Percentiles rank a stretch among this genome's conserved stretches.
phyloP scores from a whole-genome alignment of 2,113 vertebrate species.

The Ochotona princeps region DNA sequence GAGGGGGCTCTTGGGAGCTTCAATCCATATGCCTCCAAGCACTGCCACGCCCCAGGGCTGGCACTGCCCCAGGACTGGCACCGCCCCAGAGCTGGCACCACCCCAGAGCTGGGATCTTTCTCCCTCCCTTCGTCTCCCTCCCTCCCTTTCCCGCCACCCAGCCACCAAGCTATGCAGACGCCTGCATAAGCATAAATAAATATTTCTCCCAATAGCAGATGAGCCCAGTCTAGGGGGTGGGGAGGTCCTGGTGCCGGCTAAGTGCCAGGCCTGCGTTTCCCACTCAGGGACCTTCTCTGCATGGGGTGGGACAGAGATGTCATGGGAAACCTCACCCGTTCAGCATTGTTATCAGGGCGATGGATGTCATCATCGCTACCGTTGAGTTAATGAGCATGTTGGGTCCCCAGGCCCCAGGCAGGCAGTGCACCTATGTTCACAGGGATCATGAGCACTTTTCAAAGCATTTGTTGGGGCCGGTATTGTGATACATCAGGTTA shows the following conservation, averaged over 20 bases:
- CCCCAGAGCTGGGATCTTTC: neutral
- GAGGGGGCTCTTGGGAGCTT: neutral
- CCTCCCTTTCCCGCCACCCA: neutral
- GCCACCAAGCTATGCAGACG: neutral
- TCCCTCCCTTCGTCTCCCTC: no score
- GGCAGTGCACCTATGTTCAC: fast-evolving
- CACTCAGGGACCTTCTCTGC: neutral
- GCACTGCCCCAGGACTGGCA: neutral
- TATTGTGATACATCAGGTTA: no score
- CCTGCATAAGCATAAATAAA: neutral
- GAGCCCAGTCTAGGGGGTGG: neutral
- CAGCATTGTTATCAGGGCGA: neutral
- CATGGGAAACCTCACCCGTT: neutral
- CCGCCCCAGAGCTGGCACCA: neutral
- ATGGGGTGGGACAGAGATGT: neutral
- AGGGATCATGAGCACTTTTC: no score
- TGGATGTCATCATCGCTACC: fast-evolving
- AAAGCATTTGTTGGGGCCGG: no score
- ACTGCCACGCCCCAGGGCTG: neutral
- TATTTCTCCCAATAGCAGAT: no score
- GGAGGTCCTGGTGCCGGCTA: no score
- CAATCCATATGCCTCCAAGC: no score
- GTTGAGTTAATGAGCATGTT: fast-evolving
- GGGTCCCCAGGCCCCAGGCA: neutral
- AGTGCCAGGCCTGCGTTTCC: neutral